Base-by-base conservation (phyloP, 2,113 vertebrate genomes). In the Chloropsis hardwickii region DNA sequence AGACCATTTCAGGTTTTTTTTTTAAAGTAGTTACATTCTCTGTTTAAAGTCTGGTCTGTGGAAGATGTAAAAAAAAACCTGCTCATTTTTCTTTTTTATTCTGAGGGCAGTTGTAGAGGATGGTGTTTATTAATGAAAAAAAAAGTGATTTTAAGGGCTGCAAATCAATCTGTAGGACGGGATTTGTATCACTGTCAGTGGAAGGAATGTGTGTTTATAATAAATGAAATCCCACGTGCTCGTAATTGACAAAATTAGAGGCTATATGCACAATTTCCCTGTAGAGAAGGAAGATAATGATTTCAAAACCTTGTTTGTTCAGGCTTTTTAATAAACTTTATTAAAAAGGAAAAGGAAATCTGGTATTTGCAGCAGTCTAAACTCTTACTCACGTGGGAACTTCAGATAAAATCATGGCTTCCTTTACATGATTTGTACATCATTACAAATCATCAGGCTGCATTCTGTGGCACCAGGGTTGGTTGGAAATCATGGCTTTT, bases 271-370 rank as follows among this genome's bases (percentile, higher is more conserved):
- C 91, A 10, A 86, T 95, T 94, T 96, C 94, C 96, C 94, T 61
- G 44, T 48, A 64, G 94, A 95, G 92, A 73, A 89, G 61, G 42
- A 35, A 89, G 91, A 81, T 95, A 95, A 96, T 97, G 94, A 96
- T 95, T 96, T 84, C 42, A 72, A 91, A 95, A 89, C 89, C 89
- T 94, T 97, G 86, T 94, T 97, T 95, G 86, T 91, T 95, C 60
- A 72, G 51, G 65, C 4, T 92, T 93, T 94, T 95, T 91, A 93
- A 94, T 96, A 94, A 86, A 81, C 69, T 94, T 51, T 86, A 95
- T 92, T 95, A 94, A 95, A 96, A 95, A 91, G 83, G 77, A 95
- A 95, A 86, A 96, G 94, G 95, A 96, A 97, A 91, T 89, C 56
- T 91, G 89, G 54, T 81, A 40, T 96, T 94, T 91, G 77, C 73